A percentile compares a stretch with the other conserved stretches of the same genome.
Evolutionary conservation across 2,113 vertebrate genomes (phyloP).

Genomic region (Cacatua alba): DNA sequence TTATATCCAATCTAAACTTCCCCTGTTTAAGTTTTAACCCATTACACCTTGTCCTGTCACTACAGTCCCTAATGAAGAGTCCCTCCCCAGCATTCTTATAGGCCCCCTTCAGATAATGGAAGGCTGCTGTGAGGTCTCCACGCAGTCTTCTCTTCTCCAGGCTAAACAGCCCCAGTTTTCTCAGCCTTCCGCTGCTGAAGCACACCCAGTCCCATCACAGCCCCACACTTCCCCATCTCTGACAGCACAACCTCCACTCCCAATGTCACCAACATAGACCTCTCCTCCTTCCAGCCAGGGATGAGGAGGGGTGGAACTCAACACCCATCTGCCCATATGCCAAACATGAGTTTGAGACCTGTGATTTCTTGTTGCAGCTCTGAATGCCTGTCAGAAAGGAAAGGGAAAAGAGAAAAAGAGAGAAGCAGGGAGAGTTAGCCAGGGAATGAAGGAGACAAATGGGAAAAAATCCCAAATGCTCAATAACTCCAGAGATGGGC

Average conservation of each 20-base stretch:
- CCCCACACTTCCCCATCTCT: too few species aligned
- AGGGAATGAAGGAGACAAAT: not conserved
- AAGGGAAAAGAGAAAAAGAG: not conserved
- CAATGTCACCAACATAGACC: not conserved
- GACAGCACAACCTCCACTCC: not conserved
- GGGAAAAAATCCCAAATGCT: not conserved
- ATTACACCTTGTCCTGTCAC: too few species aligned
- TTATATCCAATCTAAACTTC: too few species aligned
- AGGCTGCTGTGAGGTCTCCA: too few species aligned
- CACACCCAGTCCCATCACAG: rapidly evolving
- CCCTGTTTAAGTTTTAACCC: too few species aligned
- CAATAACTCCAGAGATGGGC: not conserved
- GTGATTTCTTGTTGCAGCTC: not conserved
- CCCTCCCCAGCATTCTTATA: too few species aligned
- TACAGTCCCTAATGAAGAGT: too few species aligned
- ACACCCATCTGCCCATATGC: rapidly evolving
- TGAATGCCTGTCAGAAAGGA: not conserved
- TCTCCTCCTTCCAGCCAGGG: not conserved
- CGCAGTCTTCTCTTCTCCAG: too few species aligned
- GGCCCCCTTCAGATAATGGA: too few species aligned
- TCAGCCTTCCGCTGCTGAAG: not conserved
- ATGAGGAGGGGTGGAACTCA: not conserved
- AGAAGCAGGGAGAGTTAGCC: not conserved
- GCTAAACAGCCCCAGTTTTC: too few species aligned
- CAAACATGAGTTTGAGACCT: not conserved